These are phyloP conservation scores for Malachius bipustulatus DNA, from an alignment of 2,888 invertebrate genomes.

Conservation along the genomic window DNA sequence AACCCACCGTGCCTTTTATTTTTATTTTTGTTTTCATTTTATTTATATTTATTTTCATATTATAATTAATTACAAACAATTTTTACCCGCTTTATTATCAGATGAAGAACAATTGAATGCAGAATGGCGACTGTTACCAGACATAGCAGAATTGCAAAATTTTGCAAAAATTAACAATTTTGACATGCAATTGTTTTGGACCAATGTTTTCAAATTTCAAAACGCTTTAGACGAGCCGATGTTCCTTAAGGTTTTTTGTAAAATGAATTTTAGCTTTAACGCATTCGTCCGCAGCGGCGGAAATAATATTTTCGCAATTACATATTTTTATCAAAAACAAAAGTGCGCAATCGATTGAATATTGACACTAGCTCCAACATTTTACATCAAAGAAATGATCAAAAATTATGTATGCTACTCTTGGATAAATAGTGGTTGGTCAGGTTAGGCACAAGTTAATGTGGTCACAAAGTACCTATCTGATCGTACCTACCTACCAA, in stretches of 20 bases:
- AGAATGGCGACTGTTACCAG: constrained; percentile 13
- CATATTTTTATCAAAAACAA: constrained; percentile 14
- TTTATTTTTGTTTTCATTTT: too few species aligned
- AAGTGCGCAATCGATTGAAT: constrained; percentile 12
- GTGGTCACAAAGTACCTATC: too few species aligned
- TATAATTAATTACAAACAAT: constrained; percentile 7
- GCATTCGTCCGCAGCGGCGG: constrained; percentile 14
- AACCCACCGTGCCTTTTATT: too few species aligned
- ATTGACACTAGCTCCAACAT: constrained; percentile 9
- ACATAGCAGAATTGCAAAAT: constrained; percentile 8
- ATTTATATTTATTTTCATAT: constrained; percentile 6
- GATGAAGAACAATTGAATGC: constrained; percentile 12
- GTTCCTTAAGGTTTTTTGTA: constrained; percentile 12
- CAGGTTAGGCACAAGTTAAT: too few species aligned
- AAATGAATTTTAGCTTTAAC: constrained; percentile 13
- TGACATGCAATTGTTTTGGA: constrained; percentile 13
- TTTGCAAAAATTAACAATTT: constrained; percentile 8
- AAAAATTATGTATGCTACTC: neutral
- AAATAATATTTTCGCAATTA: constrained; percentile 15
- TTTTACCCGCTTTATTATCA: constrained; percentile 9
- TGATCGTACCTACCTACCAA: too few species aligned
- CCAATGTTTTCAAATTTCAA: constrained; percentile 11
- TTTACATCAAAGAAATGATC: constrained; percentile 4
- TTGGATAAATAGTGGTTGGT: too few species aligned
- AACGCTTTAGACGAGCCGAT: constrained; percentile 11